Evolutionary conservation across 2,113 vertebrate genomes (phyloP).

Genomic region (Pungitius pungitius): DNA sequence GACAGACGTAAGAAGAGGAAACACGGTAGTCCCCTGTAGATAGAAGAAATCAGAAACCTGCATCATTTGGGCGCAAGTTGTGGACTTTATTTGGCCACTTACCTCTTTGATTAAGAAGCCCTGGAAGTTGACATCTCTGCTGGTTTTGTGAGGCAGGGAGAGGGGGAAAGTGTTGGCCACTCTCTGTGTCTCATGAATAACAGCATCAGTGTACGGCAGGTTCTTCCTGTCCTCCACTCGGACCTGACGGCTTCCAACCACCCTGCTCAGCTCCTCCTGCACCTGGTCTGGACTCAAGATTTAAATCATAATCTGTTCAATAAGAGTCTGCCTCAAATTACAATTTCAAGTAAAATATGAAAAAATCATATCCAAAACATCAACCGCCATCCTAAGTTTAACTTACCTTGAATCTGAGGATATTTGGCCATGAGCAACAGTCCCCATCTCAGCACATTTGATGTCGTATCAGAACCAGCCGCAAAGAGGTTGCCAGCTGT

Average conservation of each 20-base stretch:
- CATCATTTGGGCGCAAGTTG: no score
- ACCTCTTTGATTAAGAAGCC: constrained; percentile 7
- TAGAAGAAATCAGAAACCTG: background rate
- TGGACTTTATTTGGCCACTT: no score
- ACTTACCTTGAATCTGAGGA: background rate
- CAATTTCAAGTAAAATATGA: no score
- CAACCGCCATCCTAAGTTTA: no score
- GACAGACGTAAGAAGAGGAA: no score
- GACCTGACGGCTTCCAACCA: constrained; percentile 67
- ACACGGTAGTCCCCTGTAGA: constrained; percentile 60
- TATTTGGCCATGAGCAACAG: background rate
- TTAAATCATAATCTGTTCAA: background rate
- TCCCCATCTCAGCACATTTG: background rate
- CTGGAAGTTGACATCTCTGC: constrained; percentile 63
- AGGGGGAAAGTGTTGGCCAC: constrained; percentile 64
- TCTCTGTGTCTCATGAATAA: constrained; percentile 78
- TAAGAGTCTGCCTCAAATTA: no score
- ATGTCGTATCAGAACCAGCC: background rate
- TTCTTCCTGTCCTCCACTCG: constrained; percentile 65
- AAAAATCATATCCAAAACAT: no score
- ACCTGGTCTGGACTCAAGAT: constrained; percentile 70
- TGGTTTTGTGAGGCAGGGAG: constrained; percentile 43
- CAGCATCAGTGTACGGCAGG: constrained; percentile 75
- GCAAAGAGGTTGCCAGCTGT: background rate
- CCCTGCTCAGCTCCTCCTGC: constrained; percentile 69